Conservation (phyloP, 2,797 vertebrate species). For the Garrulus glandarius region DNA sequence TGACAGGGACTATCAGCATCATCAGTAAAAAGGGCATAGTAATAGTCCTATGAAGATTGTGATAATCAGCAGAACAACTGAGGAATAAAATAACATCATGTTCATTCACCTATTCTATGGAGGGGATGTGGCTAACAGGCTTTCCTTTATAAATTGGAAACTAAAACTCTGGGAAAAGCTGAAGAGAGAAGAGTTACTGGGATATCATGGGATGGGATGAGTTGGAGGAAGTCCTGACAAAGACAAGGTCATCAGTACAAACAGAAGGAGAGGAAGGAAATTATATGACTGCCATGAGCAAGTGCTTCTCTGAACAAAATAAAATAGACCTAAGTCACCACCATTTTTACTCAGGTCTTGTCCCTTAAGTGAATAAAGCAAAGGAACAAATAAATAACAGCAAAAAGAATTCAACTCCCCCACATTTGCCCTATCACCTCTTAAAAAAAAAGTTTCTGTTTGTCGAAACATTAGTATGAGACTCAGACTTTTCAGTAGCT, state of each 20-base stretch:
- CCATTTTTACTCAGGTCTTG: neutral
- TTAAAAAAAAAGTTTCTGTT: neutral
- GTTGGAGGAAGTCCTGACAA: neutral
- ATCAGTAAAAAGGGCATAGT: neutral
- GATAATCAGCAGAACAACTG: neutral
- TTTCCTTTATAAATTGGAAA: neutral
- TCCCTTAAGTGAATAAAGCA: neutral
- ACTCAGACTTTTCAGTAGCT: neutral
- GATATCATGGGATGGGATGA: neutral
- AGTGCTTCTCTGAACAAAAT: conserved; percentile 48
- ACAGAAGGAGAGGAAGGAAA: conserved; percentile 23
- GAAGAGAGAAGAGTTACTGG: neutral
- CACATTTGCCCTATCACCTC: accelerated
- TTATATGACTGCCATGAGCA: neutral
- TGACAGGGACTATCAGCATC: neutral
- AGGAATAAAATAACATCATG: neutral
- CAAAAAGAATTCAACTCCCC: neutral
- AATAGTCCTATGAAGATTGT: neutral
- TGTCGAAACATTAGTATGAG: neutral
- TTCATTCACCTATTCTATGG: neutral
- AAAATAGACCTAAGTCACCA: neutral
- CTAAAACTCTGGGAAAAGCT: conserved; percentile 29
- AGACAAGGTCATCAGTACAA: neutral
- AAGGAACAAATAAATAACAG: neutral
- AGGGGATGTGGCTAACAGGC: neutral